Conservation (phyloP, 2,888 invertebrate species). For the Lasioglossum marginatum region DNA sequence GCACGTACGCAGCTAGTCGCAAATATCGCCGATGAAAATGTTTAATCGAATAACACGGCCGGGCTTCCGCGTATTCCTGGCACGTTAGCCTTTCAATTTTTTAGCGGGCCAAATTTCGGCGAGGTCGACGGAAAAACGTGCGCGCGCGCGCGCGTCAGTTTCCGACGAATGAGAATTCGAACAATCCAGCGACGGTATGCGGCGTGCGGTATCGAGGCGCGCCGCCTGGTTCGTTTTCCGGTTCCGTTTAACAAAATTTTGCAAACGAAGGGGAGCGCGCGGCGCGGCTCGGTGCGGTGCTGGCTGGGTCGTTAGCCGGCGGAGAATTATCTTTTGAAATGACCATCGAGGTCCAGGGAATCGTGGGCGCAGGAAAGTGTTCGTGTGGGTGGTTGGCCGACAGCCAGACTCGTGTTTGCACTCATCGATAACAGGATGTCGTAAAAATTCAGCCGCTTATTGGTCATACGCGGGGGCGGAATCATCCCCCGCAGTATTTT, state of each 20-base stretch:
- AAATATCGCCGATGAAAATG: conserved; percentile 2
- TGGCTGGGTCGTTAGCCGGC: conserved; percentile 11
- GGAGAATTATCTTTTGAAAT: conserved; percentile 30
- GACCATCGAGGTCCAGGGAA: conserved; percentile 42
- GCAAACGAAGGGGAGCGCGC: background rate
- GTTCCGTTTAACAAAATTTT: conserved; percentile 8
- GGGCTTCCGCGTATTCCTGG: background rate
- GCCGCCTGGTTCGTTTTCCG: background rate
- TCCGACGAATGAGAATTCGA: background rate
- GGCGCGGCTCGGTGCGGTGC: background rate
- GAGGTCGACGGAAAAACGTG: background rate
- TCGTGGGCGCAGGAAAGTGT: conserved; percentile 50
- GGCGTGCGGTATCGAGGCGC: background rate
- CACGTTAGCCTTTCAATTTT: conserved; percentile 19
- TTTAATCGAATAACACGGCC: conserved; percentile 3
- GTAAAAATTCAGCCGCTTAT: conserved; percentile 64
- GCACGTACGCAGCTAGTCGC: conserved; percentile 5
- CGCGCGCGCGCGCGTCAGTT: background rate
- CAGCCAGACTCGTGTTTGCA: conserved; percentile 66
- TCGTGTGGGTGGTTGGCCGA: conserved; percentile 51
- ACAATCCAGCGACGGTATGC: background rate
- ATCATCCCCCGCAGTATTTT: conserved; percentile 13
- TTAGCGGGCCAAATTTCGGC: background rate
- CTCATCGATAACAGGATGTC: conserved; percentile 64
- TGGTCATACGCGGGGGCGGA: conserved; percentile 39